Evolutionary conservation across 2,113 vertebrate species (phyloP).

Genomic region (Apodemus sylvaticus): DNA sequence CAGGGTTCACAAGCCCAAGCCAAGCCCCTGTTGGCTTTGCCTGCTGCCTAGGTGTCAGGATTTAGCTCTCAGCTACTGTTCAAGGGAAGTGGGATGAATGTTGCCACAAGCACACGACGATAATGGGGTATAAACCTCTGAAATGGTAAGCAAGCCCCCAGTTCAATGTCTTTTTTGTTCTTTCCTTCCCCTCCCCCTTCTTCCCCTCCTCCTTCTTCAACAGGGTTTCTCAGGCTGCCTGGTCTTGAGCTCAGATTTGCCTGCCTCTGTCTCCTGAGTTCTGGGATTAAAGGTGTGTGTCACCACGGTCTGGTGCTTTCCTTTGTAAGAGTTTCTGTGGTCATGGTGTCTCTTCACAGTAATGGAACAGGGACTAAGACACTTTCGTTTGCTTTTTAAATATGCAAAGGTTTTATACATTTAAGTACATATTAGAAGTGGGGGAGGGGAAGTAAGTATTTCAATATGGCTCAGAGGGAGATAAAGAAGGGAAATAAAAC

Average conservation of each 20-base stretch:
- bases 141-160: background rate
- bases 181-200: background rate
- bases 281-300: background rate
- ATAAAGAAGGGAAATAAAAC: background rate
- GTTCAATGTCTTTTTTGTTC: background rate
- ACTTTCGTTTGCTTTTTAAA: constrained; percentile 32
- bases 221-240: background rate
- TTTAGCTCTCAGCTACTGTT: background rate
- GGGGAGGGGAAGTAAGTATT: background rate
- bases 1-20: background rate
- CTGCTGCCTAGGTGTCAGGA: background rate
- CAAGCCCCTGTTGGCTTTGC: background rate
- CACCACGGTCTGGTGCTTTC: background rate
- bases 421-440: constrained; percentile 16
- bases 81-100: no score
- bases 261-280: background rate
- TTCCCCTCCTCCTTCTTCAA: no score
- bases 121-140: background rate
- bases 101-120: no score
- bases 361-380: background rate
- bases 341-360: background rate
- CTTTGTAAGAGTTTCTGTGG: background rate
- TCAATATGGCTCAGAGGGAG: background rate
- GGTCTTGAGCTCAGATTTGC: background rate
- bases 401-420: background rate